Base-by-base conservation (phyloP, 2,113 vertebrate species). In the Ploceus nigricollis region DNA sequence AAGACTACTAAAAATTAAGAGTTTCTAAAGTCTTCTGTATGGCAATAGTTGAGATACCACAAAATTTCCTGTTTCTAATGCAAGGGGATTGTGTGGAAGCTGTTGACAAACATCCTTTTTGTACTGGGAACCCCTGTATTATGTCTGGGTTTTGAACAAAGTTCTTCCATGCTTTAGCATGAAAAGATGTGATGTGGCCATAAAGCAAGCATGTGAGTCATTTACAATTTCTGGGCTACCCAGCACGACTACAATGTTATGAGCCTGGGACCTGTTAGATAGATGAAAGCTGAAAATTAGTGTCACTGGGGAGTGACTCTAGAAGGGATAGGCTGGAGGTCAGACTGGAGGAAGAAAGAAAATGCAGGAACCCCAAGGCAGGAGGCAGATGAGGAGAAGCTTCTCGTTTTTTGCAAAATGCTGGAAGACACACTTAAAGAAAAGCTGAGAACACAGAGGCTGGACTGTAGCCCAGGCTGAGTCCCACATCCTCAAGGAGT, bases 121-220 rank as follows among this genome's bases (percentile, higher is more conserved):
- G 11, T 72, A 9, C 64, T 57, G 70, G 61, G 61, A 93, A 25
- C 14, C 9, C 6, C 25, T 48, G 8, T 13, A 16, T 69, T 64
- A 20, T 76, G 53, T 75, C 63, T 79, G 40, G 57, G 50, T 68
- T 89, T 91, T 90, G 22, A 85, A n/a, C 15, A 25, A 68, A 58
- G 17, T 58, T 87, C 44, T 72, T 80, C 37, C 15, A 24, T 35
- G 24, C 37, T 80, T 82, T 48, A 72, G 37, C 28, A 77, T 16
- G 58, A 39, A 54, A 66, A 66, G 35, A 45, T 70, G 47, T 45
- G 42, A 21, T 0, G 0, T 27, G 42, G 23, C 48, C 44, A 39
- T 68, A 85, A 91, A 93, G 45, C 8, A 68, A 72, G 6, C 15
- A 33, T 9, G 1, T 58, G 8, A 24, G 14, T 66, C 13, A 66